These are phyloP conservation scores for Masticophis lateralis DNA, from an alignment of 2,797 vertebrate genomes.

Conservation along the genomic window DNA sequence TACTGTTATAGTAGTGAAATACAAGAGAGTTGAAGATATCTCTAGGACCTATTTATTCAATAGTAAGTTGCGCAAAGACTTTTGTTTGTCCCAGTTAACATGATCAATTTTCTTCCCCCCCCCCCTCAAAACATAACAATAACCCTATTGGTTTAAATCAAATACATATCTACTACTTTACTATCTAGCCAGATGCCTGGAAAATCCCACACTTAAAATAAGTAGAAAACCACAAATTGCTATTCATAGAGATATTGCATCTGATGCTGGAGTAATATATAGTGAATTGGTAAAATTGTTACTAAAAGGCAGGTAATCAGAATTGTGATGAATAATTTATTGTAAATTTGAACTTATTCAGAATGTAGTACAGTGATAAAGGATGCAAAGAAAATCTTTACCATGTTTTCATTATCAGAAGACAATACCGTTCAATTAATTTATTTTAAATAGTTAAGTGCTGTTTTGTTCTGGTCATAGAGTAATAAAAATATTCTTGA, in stretches of 20 bases:
- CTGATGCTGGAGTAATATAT: neutral
- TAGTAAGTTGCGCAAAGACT: conserved; percentile 44
- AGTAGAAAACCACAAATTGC: conserved; percentile 26
- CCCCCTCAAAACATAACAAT: neutral
- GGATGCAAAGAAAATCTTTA: neutral
- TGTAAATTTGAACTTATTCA: neutral
- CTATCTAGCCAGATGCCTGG: neutral
- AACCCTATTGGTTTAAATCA: neutral
- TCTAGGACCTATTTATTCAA: conserved; percentile 48
- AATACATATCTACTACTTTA: neutral
- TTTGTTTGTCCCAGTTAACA: conserved; percentile 42
- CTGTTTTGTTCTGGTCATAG: neutral
- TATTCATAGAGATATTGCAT: conserved; percentile 4
- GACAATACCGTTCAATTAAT: neutral
- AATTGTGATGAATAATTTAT: neutral
- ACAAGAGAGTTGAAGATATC: conserved; percentile 43
- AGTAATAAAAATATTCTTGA: neutral
- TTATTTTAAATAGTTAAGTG: neutral
- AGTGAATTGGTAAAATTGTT: neutral
- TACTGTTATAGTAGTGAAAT: conserved; percentile 52
- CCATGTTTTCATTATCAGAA: neutral
- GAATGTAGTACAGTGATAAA: neutral
- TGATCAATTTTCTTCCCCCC: neutral
- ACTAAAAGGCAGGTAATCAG: no score
- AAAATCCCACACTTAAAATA: neutral